phyloP scores from a whole-genome alignment of 1,140 invertebrate species.

The Philotrypesis tridentata region DNA sequence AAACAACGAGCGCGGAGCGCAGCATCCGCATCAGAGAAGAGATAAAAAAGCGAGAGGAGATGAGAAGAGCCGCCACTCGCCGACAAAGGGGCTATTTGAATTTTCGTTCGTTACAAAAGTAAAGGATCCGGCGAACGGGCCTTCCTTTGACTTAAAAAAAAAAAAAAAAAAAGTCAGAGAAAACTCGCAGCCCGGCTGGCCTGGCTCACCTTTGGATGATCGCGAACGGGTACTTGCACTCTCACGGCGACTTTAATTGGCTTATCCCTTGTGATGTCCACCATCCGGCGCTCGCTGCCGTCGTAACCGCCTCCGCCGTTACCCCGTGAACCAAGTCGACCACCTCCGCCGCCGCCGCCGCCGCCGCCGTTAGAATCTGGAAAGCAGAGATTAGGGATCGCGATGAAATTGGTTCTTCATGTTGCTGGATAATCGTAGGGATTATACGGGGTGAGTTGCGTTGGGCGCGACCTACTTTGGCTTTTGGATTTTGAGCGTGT shows the following conservation, averaged over 20 bases:
- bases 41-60: not conserved
- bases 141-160: too few species aligned
- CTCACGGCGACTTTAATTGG: slow-evolving; percentile 87
- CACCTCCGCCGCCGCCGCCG: not conserved
- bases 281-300: slow-evolving; percentile 77
- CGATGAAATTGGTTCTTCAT: too few species aligned
- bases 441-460: too few species aligned
- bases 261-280: slow-evolving; percentile 90
- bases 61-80: not conserved
- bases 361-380: slow-evolving; percentile 16
- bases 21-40: too few species aligned
- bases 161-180: too few species aligned
- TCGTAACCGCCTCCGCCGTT: slow-evolving; percentile 59
- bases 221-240: slow-evolving; percentile 88
- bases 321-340: slow-evolving; percentile 40
- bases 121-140: too few species aligned
- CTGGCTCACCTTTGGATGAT: slow-evolving; percentile 90
- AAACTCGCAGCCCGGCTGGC: not conserved
- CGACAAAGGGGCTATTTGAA: not conserved
- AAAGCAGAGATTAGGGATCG: not conserved
- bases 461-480: too few species aligned
- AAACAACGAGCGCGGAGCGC: too few species aligned
- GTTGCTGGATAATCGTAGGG: too few species aligned
- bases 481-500: too few species aligned
- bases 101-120: not conserved